These are phyloP conservation scores for Scaptomyza parva DNA, from an alignment of 2,888 invertebrate species.

Conservation along the genomic window DNA sequence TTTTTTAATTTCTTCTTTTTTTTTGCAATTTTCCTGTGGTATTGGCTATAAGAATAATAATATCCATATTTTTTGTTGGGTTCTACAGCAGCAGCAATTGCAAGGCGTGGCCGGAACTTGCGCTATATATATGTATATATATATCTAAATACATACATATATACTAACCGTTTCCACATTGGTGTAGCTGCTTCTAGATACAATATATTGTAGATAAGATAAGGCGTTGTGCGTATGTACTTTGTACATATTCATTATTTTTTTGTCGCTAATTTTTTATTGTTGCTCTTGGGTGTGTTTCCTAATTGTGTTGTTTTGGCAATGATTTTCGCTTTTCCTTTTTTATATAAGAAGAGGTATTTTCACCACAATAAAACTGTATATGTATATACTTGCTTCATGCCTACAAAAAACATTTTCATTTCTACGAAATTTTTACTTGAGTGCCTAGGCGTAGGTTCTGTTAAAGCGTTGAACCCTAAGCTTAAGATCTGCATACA, in stretches of 20 bases:
- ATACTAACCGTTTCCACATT: conserved; percentile 30
- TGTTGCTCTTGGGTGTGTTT: conserved; percentile 38
- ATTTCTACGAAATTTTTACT: conserved; percentile 31
- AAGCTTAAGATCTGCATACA: conserved; percentile 64
- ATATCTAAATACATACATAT: conserved; percentile 21
- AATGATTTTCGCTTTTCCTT: conserved; percentile 54
- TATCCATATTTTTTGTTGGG: conserved; percentile 31
- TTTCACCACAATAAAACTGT: conserved; percentile 30
- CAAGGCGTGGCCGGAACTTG: conserved; percentile 51
- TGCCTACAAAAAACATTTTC: conserved; percentile 37
- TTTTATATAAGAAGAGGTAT: conserved; percentile 15
- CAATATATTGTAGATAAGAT: conserved; percentile 51
- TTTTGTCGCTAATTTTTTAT: conserved; percentile 6
- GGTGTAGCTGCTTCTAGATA: conserved; percentile 41
- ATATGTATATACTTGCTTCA: conserved; percentile 18
- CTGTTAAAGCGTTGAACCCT: conserved; percentile 50
- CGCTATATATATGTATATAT: conserved; percentile 19
- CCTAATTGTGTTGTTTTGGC: conserved; percentile 56
- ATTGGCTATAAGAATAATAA: conserved; percentile 49
- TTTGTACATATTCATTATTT: conserved; percentile 46
- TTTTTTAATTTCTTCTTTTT: neutral
- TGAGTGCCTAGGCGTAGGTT: conserved; percentile 43
- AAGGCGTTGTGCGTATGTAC: conserved; percentile 68
- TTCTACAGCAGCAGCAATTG: conserved; percentile 64
- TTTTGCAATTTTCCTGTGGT: conserved; percentile 31